Base-by-base conservation (phyloP, 2,797 vertebrate species). In the Danio kyathit region DNA sequence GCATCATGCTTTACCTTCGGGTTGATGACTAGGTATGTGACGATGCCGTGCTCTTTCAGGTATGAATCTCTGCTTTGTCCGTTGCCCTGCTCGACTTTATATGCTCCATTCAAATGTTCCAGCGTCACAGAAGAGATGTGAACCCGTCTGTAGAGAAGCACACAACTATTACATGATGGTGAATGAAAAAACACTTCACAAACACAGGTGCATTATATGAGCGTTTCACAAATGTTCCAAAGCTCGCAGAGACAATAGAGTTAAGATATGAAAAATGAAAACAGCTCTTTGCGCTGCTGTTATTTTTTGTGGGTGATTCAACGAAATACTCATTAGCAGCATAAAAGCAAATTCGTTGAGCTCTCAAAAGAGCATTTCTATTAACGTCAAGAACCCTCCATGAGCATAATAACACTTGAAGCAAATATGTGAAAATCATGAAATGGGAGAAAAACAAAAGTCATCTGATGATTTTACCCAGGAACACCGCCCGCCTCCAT, bases 401-500 rank as follows among this genome's bases (percentile, higher is more conserved):
- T 70, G 38, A 29, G 13, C 61, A 83, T 79, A 43, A 74, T 48
- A 82, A 65, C 52, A 67, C 79, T 87, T 73, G 52, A 70, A 60
- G 78, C 79, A 69, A 75, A 85, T 44, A 74, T 71, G 56, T 64
- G 69, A 79, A 83, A 67, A 80, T 14, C 44, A 59, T 66, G 11
- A 76, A 74, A 72, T 48, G 29, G 43, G n/a, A 21, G 43, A 41
- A 66, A 72, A 71, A 43, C 56, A 46, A 77, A 44, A 74, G 63
- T 83, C 56, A 60, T 44, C 9, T 7, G 13, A 19, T 8, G 7
- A 59, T 75, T 94, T 92, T 94, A 99, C 98, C 98, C 97, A 0
- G 98, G 98, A 67, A 99, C 95, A 44, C 98, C 98, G 79, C 98
- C 98, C 16, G 98, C 97, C 89, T 99, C 98, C 98, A 99, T 99